Evolutionary conservation across 2,888 invertebrate genomes (phyloP), one percentile per base, ranked within the genome.

Genomic region (Neoaliturus tenellus): DNA sequence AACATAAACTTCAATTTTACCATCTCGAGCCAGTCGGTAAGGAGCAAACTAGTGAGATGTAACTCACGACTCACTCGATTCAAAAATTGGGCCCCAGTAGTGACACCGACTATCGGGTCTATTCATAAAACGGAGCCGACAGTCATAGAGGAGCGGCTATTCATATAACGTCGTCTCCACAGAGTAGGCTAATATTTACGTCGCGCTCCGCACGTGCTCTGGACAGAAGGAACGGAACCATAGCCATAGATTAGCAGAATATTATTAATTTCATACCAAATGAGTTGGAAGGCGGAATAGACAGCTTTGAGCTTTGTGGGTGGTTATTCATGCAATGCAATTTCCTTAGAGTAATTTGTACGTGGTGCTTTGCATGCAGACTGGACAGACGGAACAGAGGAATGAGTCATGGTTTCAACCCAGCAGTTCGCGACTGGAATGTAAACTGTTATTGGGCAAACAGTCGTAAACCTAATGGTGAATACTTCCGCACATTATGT

Each of bases 101-200:
- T 0, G 62, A 28, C 62, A 62, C 31, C 62, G n/a, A n/a, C 62
- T 28, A 62, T 62, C 62, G 62, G 17, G 14, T 28, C 62, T 62
- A 62, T 62, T 62, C 62, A 62, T 62, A 62, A 62, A 25, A 28
- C 62, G 20, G 51, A 51, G 51, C 51, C 51, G 51, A 23, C 51
- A 62, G 28, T 12, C 62, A 62, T 62, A 62, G 62, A 62, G 62
- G 28, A 62, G 62, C 62, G 51, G 62, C 62, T 62, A 62, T 62
- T 62, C 62, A 62, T 62, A 23, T 62, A 23, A 51, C 44, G 17
- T 23, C 51, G 55, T 55, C 55, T 55, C 55, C 55, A 62, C 31
- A 62, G 62, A 62, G 62, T 62, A 62, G 62, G 31, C 28, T 62
- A 62, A 62, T 62, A 62, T 51, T 51, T 20, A 51, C 51, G 51